Percentiles rank a stretch among this genome's conserved stretches.
Evolutionary conservation across 2,113 vertebrate species (phyloP).

Genomic region (Phylloscopus trochiloides): DNA sequence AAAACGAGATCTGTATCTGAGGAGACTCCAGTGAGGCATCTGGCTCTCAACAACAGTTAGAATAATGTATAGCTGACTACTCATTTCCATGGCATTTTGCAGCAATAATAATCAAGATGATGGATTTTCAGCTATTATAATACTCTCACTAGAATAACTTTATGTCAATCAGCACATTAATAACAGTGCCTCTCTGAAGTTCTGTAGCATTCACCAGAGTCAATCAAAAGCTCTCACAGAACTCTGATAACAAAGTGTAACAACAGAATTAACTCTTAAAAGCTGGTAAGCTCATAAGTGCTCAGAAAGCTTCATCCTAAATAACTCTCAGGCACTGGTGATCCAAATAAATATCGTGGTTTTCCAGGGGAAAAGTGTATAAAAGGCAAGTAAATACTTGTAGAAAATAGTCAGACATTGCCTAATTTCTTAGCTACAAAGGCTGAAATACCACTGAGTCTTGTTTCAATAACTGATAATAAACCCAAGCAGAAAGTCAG

Average conservation of each 20-base stretch:
- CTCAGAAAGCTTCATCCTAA: not conserved
- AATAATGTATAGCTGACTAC: not conserved
- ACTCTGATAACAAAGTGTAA: not conserved
- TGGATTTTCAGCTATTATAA: conserved; percentile 9
- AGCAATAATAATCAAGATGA: conserved; percentile 10
- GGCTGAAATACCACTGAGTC: not conserved
- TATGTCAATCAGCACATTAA: not conserved
- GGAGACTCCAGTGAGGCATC: not conserved
- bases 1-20: not conserved
- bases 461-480: not conserved
- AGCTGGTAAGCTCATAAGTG: not conserved
- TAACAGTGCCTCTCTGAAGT: not conserved
- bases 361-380: not conserved
- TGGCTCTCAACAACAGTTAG: not conserved
- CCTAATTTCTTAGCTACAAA: not conserved
- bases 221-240: not conserved
- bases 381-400: not conserved
- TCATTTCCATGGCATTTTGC: not conserved
- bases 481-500: not conserved
- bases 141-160: not conserved
- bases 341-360: not conserved
- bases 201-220: not conserved
- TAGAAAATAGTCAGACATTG: not conserved
- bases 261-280: conserved; percentile 4
- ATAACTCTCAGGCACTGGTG: not conserved